A percentile compares a stretch with the other conserved stretches of the same genome.
These are phyloP conservation scores for Hemichromis elongatus DNA, from an alignment of 2,113 vertebrate genomes.

Conservation along the genomic window DNA sequence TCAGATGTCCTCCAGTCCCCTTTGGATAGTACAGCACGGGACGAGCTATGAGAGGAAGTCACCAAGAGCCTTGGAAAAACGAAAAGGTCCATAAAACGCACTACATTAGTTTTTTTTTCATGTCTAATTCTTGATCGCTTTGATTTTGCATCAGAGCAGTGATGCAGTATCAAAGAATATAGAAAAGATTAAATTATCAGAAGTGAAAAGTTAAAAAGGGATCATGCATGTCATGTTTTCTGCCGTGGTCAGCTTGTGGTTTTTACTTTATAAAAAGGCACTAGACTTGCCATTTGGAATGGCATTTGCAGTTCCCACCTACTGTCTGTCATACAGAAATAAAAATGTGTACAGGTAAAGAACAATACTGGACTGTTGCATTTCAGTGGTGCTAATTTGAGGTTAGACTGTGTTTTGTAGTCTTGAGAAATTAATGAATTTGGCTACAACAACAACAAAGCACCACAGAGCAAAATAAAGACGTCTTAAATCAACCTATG, in stretches of 20 bases:
- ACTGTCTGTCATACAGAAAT: conserved; percentile 66
- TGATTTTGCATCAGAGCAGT: not conserved
- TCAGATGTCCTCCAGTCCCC: conserved; percentile 84
- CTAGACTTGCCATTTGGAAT: conserved; percentile 62
- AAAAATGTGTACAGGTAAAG: not conserved
- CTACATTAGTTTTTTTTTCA: not conserved
- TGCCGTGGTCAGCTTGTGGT: not conserved
- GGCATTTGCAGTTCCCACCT: conserved; percentile 64
- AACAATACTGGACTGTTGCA: not conserved
- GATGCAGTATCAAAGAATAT: conserved; percentile 7
- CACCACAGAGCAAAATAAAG: not conserved
- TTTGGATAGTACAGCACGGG: conserved; percentile 81
- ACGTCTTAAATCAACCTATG: not conserved
- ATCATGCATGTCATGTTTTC: conserved; percentile 6
- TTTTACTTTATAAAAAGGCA: conserved; percentile 30
- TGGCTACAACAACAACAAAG: not conserved
- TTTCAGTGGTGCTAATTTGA: conserved; percentile 11
- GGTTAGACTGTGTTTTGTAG: not conserved
- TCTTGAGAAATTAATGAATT: not conserved
- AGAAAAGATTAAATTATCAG: conserved; percentile 1
- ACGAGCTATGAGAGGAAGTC: conserved; percentile 81
- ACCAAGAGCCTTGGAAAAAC: not conserved
- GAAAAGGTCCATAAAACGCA: not conserved
- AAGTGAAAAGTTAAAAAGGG: conserved; percentile 22
- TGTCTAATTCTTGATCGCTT: not conserved